Evolutionary conservation across 2,113 vertebrate species (phyloP), one percentile per base, ranked within the genome.

Genomic region (Phalacrocorax aristotelis): DNA sequence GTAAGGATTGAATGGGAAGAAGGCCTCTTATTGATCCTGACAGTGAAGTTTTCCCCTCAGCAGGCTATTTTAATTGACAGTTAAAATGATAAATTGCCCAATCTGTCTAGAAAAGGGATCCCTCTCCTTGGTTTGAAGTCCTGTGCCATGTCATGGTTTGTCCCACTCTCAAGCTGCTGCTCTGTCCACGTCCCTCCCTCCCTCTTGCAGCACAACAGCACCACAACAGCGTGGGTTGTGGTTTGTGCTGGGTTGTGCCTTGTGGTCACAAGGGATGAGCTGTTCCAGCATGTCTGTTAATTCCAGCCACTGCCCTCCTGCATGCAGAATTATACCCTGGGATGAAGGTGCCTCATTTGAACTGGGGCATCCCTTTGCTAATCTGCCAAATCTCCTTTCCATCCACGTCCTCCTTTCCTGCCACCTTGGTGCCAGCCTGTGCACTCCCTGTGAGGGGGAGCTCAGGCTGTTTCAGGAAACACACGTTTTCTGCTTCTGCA

Each of bases 361-460:
- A 30, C 10, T 0, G 0, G 20, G 6, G 6, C 52, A 54, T 16
- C 46, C 66, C 44, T 83, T 40, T 51, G 72, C 65, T 49, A 3
- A 51, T 0, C 6, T 23, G 52, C 87, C 91, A 78, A 19, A 72
- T 22, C 22, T 48, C 62, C 86, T 40, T 36, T 87, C 52, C 23
- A 60, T 61, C 32, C 1, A 1, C 78, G 38, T n/a, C 49, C 27
- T 60, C 18, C 32, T 60, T 69, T 64, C 42, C 38, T 30, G 32
- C 64, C 8, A 7, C 62, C 83, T 34, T 2, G 2, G 61, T 77
- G 75, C 58, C n/a, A 42, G 60, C 48, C 57, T 58, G 17, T 26
- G 57, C 10, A 15, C 21, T 80, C 83, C 62, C 62, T 54, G 36
- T 0, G 0, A 54, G n/a, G 10, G 13, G 48, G 8, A 87, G 68